Conservation (phyloP, 2,888 invertebrate genomes). For the Drosophila melanosoma region DNA sequence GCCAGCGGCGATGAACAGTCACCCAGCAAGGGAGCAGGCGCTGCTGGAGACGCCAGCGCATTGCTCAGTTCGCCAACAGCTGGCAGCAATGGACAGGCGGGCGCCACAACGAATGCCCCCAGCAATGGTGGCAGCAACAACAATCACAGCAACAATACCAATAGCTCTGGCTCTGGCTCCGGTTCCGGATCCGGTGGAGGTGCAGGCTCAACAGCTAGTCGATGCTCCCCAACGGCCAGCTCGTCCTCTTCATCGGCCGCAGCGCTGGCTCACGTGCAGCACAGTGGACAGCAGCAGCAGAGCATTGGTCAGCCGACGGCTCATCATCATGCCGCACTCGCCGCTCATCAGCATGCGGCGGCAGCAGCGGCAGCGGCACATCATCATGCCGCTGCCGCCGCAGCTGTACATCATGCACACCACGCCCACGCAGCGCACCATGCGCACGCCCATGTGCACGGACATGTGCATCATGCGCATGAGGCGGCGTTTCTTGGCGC, state of each 20-base stretch:
- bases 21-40: constrained; percentile 65
- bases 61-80: constrained; percentile 58
- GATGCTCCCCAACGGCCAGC: constrained; percentile 57
- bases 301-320: constrained; percentile 23
- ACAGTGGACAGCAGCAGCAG: constrained; percentile 50
- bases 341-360: constrained; percentile 76
- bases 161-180: constrained; percentile 15
- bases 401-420: constrained; percentile 73
- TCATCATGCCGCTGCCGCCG: constrained; percentile 75
- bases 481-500: constrained; percentile 70
- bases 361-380: constrained; percentile 74
- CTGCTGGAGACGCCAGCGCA: constrained; percentile 41
- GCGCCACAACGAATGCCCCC: constrained; percentile 35
- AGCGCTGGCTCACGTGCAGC: constrained; percentile 55
- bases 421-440: constrained; percentile 72
- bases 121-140: constrained; percentile 8
- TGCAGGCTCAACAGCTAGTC: constrained; percentile 29
- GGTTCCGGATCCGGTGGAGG: constrained; percentile 26
- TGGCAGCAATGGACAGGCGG: constrained; percentile 51
- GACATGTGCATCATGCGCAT: constrained; percentile 70
- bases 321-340: constrained; percentile 70
- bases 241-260: constrained; percentile 66
- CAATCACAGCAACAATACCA: constrained; percentile 17
- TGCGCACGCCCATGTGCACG: constrained; percentile 61
- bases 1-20: constrained; percentile 81